Evolutionary conservation across 2,888 invertebrate species (phyloP), one percentile per base, ranked within the genome.

Genomic region (Drosophila heteroneura): DNA sequence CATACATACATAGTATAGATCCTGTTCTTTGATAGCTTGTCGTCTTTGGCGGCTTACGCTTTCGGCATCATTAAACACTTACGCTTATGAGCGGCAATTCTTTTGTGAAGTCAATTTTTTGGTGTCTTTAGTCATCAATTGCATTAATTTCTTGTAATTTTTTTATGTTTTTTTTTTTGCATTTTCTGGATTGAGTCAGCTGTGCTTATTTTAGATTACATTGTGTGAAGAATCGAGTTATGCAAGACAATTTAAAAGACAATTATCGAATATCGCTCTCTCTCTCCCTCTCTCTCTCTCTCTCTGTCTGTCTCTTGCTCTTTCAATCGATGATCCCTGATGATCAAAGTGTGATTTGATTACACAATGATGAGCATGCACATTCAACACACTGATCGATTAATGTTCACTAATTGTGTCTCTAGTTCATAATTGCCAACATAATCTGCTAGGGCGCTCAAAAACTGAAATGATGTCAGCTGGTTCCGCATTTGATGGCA

Each of bases 401-500:
- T 53, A 32, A n/a, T 22, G 58, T 41, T 72, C 49, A 67, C 22
- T 56, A 60, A 49, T 58, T 68, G 56, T 59, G 68, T 44, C 52
- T 47, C 49, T 62, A 32, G 58, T 39, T 33, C 57, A 73, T 70
- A 77, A 79, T 74, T 70, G 74, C 44, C 56, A 12, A 32, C 57
- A 57, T 57, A 57, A 39, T 70, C 30, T 22, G 53, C 59, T 60
- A 53, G 61, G 37, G 39, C 26, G 32, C 37, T 44, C 30, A 47
- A 32, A 58, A 54, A 33, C 9, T 10, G 65, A 69, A 88, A 84
- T 79, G 60, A 81, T 88, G 83, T 84, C 81, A 79, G 72, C 53
- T 69, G 66, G 85, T 89, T 89, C 85, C 85, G 85, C 88, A 74
- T 67, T 39, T 39, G 26, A n/a, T 12, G 28, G 59, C 51, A 52